A percentile compares a stretch with the other conserved stretches of the same genome.
phyloP scores from a whole-genome alignment of 92 coral and sea anemone species.

The Siderastrea radians region DNA sequence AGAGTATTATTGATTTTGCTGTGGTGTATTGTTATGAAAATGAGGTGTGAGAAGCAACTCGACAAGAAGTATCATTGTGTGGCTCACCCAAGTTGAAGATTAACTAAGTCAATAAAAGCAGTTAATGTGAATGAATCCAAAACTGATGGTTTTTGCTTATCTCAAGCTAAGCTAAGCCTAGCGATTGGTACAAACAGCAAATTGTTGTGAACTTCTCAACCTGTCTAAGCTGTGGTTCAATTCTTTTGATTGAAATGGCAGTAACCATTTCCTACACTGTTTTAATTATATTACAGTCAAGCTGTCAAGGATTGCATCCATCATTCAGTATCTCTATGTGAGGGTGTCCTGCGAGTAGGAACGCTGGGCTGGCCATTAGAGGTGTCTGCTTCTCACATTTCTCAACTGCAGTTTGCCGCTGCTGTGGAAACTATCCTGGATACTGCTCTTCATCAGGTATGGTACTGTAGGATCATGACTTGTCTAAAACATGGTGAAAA shows the following conservation, averaged over 20 bases:
- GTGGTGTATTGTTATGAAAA: too few species aligned
- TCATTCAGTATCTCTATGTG: slow-evolving; percentile 72
- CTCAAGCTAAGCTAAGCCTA: too few species aligned
- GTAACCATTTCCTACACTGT: not conserved
- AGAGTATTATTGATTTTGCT: too few species aligned
- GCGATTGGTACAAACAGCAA: too few species aligned
- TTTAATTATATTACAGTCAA: slow-evolving; percentile 64
- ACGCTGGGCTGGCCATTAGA: slow-evolving; percentile 87
- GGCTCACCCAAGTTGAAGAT: too few species aligned
- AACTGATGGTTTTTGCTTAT: too few species aligned
- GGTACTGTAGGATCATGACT: not conserved
- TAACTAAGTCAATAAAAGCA: too few species aligned
- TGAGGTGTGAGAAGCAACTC: too few species aligned
- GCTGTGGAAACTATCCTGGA: slow-evolving; percentile 63
- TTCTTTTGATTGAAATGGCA: not conserved
- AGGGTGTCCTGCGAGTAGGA: slow-evolving; percentile 83
- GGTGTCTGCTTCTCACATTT: slow-evolving; percentile 68
- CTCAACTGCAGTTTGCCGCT: slow-evolving; percentile 83
- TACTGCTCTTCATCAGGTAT: slow-evolving; percentile 68
- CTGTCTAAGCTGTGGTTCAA: slow-evolving; percentile 21
- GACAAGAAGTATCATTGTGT: too few species aligned
- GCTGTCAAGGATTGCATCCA: slow-evolving; percentile 84
- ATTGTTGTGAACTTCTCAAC: slow-evolving; percentile 37
- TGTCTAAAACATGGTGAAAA: not conserved
- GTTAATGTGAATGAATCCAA: too few species aligned